phyloP scores from a whole-genome alignment of 2,888 invertebrate species.

The Argynnis bischoffii region DNA sequence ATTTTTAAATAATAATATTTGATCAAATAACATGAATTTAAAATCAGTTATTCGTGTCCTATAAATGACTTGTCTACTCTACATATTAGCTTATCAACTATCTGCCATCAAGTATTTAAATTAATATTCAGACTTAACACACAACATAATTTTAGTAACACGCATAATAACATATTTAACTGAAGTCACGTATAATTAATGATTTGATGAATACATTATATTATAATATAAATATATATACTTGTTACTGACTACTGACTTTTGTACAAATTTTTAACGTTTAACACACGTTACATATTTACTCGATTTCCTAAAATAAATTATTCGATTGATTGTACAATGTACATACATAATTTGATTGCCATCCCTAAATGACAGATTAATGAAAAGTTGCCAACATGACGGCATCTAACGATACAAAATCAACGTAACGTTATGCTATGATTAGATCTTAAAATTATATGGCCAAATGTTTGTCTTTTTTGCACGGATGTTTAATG shows the following conservation, averaged over 20 bases:
- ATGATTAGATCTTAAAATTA: constrained; percentile 47
- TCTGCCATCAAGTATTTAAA: too few relatives aligned
- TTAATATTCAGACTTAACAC: too few relatives aligned
- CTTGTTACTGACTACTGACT: background rate
- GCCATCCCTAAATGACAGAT: background rate
- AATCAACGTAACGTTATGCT: background rate
- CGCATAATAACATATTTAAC: too few relatives aligned
- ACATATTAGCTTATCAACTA: too few relatives aligned
- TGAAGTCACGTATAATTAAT: too few relatives aligned
- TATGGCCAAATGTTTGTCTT: constrained; percentile 73
- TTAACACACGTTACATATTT: background rate
- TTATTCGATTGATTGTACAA: background rate
- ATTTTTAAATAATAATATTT: too few relatives aligned
- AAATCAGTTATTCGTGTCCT: too few relatives aligned
- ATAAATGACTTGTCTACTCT: too few relatives aligned
- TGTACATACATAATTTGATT: background rate
- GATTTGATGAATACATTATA: too few relatives aligned
- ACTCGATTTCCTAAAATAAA: constrained; percentile 1
- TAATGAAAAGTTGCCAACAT: background rate
- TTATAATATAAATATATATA: background rate
- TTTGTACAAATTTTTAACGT: constrained; percentile 4
- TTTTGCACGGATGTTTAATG: constrained; percentile 82
- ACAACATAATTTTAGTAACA: too few relatives aligned
- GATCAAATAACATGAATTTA: too few relatives aligned
- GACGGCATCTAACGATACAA: constrained; percentile 6